Evolutionary conservation across 2,113 vertebrate species (phyloP).

Genomic region (Antidorcas marsupialis): DNA sequence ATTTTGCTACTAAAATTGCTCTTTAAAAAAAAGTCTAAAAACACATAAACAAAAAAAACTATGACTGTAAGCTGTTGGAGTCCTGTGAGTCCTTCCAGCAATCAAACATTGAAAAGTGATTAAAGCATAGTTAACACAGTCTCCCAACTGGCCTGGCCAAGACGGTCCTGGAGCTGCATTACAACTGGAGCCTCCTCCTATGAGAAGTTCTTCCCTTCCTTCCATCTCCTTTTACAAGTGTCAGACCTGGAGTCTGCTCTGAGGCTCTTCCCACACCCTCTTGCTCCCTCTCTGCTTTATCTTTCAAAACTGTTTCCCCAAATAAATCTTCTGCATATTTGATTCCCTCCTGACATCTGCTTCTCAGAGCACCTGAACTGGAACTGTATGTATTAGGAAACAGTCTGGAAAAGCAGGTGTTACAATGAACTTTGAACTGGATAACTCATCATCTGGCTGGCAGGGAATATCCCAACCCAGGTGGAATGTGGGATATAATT

Average conservation of each 20-base stretch:
- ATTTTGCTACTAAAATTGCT: neutral
- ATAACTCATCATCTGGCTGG: neutral
- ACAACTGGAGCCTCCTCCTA: neutral
- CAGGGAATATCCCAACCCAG: neutral
- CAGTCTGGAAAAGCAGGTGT: neutral
- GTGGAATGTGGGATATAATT: neutral
- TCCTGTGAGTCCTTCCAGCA: neutral
- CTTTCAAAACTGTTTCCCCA: neutral
- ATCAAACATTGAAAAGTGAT: neutral
- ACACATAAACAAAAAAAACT: neutral
- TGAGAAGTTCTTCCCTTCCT: neutral
- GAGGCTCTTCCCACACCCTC: neutral
- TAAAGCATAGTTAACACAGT: neutral
- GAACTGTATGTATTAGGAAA: neutral
- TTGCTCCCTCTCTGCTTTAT: neutral
- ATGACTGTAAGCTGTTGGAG: neutral
- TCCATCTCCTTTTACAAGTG: neutral
- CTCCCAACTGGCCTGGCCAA: neutral
- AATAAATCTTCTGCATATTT: neutral
- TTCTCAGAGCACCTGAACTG: neutral
- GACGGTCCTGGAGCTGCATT: neutral
- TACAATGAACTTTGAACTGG: neutral
- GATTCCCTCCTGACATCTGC: neutral
- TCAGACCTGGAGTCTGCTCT: neutral
- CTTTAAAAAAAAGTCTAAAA: neutral